A percentile compares a stretch with the other conserved stretches of the same genome.
Conservation (phyloP, 2,797 vertebrate species). For the Pseudochirops cupreus region DNA sequence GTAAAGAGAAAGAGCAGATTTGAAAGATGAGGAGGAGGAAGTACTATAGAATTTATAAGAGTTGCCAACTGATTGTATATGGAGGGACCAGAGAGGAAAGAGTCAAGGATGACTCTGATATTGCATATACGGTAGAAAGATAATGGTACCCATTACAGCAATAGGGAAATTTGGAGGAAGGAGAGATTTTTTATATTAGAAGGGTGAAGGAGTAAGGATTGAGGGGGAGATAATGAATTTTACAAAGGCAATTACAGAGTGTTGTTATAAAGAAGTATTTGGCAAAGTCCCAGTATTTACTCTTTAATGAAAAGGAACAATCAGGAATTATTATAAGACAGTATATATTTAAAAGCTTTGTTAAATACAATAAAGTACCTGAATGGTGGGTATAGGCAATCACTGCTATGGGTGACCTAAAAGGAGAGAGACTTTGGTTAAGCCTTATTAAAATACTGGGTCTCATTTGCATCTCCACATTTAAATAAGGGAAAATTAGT, state of each 20-base stretch:
- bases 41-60: neutral
- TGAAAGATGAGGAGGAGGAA: neutral
- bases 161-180: neutral
- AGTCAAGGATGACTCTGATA: neutral
- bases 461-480: neutral
- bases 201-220: neutral
- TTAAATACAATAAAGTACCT: no score
- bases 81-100: neutral
- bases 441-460: neutral
- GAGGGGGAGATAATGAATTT: neutral
- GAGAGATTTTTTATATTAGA: neutral
- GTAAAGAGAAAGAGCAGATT: neutral
- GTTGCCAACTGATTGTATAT: neutral
- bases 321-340: no score
- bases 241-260: neutral
- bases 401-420: no score
- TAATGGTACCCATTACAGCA: neutral
- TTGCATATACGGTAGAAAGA: neutral
- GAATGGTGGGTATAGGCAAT: no score
- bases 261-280: neutral
- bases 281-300: no score
- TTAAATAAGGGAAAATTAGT: conserved; percentile 13
- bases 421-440: neutral
- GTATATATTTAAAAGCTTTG: no score
- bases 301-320: no score